phyloP scores from a whole-genome alignment of 2,888 invertebrate genomes.

The Caenorhabditis zanzibari region DNA sequence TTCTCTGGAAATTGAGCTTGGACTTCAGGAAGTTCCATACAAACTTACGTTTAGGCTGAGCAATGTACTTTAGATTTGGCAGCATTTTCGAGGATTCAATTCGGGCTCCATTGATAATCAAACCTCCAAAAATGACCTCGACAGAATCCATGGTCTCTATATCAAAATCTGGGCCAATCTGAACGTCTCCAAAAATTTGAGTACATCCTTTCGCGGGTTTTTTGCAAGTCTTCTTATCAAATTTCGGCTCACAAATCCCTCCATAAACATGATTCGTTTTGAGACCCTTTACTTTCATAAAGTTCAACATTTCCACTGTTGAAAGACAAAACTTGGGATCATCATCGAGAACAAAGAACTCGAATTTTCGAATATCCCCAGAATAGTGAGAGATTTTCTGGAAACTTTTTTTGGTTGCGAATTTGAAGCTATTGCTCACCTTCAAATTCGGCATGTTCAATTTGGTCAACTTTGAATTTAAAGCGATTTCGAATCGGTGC shows the following conservation, averaged over 20 bases:
- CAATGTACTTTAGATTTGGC: conserved; percentile 1
- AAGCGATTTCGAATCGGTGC: not conserved
- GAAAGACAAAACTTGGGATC: not conserved
- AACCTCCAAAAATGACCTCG: conserved; percentile 5
- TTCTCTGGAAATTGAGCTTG: too few relatives aligned
- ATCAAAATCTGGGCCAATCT: not conserved
- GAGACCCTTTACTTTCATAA: not conserved
- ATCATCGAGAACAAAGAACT: not conserved
- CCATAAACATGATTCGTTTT: not conserved
- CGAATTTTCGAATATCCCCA: not conserved
- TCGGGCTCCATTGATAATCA: not conserved
- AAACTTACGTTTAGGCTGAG: not conserved
- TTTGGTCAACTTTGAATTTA: not conserved
- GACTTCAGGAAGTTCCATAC: too few relatives aligned
- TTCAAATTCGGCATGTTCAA: conserved; percentile 14
- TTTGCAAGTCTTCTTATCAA: not conserved
- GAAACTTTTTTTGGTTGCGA: not conserved
- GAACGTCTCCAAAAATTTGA: conserved; percentile 2
- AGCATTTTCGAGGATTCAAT: not conserved
- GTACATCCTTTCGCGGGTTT: not conserved
- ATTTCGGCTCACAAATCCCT: not conserved
- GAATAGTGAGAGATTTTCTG: not conserved
- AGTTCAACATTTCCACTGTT: conserved; percentile 1
- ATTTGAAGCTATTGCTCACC: too few relatives aligned
- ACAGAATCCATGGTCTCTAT: not conserved